Evolutionary conservation across 1,140 invertebrate species (phyloP).

Genomic region (Bombus consobrinus): DNA sequence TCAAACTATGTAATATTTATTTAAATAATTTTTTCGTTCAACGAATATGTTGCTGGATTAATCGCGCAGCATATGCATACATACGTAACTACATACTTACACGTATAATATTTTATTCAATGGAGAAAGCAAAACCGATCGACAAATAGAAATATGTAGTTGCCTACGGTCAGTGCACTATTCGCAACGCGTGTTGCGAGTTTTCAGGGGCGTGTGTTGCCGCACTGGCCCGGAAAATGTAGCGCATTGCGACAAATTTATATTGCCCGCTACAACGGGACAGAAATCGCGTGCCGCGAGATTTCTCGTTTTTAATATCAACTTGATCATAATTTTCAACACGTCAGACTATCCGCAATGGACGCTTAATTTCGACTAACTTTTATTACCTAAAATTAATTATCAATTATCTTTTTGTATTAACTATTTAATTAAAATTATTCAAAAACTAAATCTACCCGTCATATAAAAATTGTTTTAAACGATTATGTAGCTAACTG

Average conservation of each 20-base stretch:
- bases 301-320: background rate
- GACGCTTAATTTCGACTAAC: background rate
- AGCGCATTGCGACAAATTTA: slow-evolving; percentile 51
- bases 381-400: background rate
- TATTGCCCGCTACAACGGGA: background rate
- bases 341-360: background rate
- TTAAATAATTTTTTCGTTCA: background rate
- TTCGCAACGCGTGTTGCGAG: slow-evolving; percentile 26
- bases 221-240: slow-evolving; percentile 41
- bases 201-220: slow-evolving; percentile 48
- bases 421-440: background rate
- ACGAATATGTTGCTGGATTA: no score
- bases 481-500: background rate
- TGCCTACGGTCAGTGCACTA: slow-evolving; percentile 50
- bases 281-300: background rate
- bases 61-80: background rate
- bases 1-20: background rate
- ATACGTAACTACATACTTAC: background rate
- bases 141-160: slow-evolving; percentile 46
- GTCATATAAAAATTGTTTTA: background rate
- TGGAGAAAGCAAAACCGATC: slow-evolving; percentile 47
- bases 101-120: background rate
- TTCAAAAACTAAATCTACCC: background rate
- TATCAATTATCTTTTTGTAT: background rate
- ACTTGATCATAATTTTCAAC: background rate